Conservation (phyloP, 2,113 vertebrate genomes). For the Rhea americana region DNA sequence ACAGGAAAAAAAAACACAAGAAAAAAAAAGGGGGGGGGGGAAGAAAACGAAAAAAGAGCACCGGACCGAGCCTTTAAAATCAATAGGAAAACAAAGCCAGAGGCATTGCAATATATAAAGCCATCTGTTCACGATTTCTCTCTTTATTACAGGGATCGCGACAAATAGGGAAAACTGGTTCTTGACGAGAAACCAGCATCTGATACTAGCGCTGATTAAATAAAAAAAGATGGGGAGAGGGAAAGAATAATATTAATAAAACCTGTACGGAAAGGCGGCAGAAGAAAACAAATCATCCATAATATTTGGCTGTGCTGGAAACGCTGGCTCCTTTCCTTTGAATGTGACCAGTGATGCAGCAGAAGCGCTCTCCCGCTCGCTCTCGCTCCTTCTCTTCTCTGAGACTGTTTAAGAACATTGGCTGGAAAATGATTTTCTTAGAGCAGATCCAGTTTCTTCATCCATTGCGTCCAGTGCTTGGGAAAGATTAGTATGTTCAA, state of each 20-base stretch:
- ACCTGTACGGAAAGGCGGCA: slow-evolving; percentile 16
- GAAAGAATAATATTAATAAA: slow-evolving; percentile 48
- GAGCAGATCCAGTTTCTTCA: slow-evolving; percentile 53
- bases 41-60: background rate
- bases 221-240: background rate
- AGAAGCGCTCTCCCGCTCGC: slow-evolving; percentile 39
- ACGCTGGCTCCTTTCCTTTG: slow-evolving; percentile 57
- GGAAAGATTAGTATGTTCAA: slow-evolving; percentile 10
- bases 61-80: slow-evolving; percentile 21
- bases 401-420: slow-evolving; percentile 52
- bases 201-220: background rate
- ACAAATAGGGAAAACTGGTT: slow-evolving; percentile 1
- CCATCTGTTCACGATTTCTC: slow-evolving; percentile 47
- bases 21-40: no score
- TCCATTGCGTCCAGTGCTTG: slow-evolving; percentile 51
- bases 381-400: slow-evolving; percentile 41
- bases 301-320: slow-evolving; percentile 41
- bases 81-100: slow-evolving; percentile 32
- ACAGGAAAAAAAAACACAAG: background rate
- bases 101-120: slow-evolving; percentile 2
- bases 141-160: slow-evolving; percentile 27
- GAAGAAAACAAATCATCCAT: slow-evolving; percentile 62
- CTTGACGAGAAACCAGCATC: slow-evolving; percentile 16
- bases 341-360: slow-evolving; percentile 62
- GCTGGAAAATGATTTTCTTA: slow-evolving; percentile 28